These are phyloP conservation scores for Climacteris rufus DNA, from an alignment of 2,113 vertebrate species.

Conservation along the genomic window DNA sequence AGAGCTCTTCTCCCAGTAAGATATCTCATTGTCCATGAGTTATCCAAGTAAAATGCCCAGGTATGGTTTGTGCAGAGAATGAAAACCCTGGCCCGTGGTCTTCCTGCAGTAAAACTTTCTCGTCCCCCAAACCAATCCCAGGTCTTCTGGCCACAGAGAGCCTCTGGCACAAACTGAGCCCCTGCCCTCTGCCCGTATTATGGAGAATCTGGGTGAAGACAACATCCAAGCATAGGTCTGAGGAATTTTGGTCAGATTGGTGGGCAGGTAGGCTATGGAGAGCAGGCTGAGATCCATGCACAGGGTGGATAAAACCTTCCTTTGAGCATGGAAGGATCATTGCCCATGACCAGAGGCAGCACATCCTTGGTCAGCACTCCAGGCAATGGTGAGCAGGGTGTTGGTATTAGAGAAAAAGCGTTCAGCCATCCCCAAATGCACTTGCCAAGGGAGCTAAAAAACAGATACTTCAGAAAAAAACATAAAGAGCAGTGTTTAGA, in stretches of 20 bases:
- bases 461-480: background rate
- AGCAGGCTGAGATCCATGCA: rapidly evolving
- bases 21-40: background rate
- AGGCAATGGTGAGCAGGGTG: rapidly evolving
- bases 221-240: background rate
- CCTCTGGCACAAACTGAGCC: background rate
- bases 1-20: background rate
- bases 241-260: background rate
- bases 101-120: background rate
- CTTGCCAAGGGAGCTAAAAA: background rate
- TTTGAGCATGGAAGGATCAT: background rate
- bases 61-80: background rate
- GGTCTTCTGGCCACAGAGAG: background rate
- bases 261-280: background rate
- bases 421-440: background rate
- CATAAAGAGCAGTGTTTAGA: background rate
- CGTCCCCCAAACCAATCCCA: background rate
- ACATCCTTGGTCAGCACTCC: background rate
- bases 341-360: background rate
- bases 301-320: background rate
- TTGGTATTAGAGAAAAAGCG: background rate
- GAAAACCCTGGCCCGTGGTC: background rate
- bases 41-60: background rate
- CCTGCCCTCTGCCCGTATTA: rapidly evolving
- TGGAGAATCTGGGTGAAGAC: background rate